A percentile compares a stretch with the other conserved stretches of the same genome.
Evolutionary conservation across 2,888 invertebrate species (phyloP).

Genomic region (Ganaspis brasiliensis): DNA sequence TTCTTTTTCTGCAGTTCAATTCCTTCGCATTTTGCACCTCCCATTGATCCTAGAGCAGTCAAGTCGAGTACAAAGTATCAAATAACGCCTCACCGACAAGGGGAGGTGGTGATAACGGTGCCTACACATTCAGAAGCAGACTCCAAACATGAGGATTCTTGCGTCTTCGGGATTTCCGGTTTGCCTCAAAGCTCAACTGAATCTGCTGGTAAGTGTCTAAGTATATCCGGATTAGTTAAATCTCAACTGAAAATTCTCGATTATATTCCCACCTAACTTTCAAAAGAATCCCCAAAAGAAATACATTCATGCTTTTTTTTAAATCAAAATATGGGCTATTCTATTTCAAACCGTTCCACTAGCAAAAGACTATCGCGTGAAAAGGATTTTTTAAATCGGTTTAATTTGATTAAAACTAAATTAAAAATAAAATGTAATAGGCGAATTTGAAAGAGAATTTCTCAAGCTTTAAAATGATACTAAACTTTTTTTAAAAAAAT

Average conservation of each 20-base stretch:
- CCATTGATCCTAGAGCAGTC: slow-evolving; percentile 64
- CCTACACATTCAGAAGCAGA: slow-evolving; percentile 79
- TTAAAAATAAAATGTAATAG: too few species aligned
- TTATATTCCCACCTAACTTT: neutral
- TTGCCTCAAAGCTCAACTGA: slow-evolving; percentile 65
- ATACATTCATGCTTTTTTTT: neutral
- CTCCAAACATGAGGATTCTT: slow-evolving; percentile 59
- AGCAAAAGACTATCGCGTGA: too few species aligned
- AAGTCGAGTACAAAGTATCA: slow-evolving; percentile 57
- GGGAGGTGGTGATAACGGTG: slow-evolving; percentile 82
- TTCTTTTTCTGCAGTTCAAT: slow-evolving; percentile 66
- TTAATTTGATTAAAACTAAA: too few species aligned
- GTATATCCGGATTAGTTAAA: slow-evolving; percentile 52
- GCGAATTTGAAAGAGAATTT: too few species aligned
- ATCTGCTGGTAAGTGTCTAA: slow-evolving; percentile 65
- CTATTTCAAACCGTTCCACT: too few species aligned
- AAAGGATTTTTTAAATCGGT: too few species aligned
- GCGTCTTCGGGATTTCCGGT: slow-evolving; percentile 60
- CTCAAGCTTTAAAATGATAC: too few species aligned
- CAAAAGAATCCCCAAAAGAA: neutral
- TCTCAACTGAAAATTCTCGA: slow-evolving; percentile 13
- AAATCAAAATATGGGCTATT: too few species aligned
- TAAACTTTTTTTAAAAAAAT: too few species aligned
- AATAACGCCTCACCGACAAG: slow-evolving; percentile 73
- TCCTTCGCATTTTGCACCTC: slow-evolving; percentile 71